phyloP scores from a whole-genome alignment of 1,140 invertebrate species.

The Scylla paramamosain region DNA sequence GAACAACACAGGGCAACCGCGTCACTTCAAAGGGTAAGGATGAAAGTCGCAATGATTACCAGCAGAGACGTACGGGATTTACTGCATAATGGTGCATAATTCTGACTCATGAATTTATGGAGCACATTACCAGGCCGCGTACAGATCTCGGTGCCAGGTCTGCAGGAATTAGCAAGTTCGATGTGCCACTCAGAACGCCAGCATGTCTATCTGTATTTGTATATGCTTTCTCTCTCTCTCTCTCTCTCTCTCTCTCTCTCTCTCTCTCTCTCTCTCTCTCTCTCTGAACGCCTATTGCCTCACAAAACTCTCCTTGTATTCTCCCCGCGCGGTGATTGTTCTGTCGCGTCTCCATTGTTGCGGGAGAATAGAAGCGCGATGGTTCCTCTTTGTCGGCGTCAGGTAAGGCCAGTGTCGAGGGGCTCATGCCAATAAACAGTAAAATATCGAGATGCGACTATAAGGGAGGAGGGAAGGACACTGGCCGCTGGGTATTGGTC shows the following conservation, averaged over 20 bases:
- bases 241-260: background rate
- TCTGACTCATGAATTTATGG: too few relatives aligned
- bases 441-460: background rate
- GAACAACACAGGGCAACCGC: too few relatives aligned
- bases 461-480: background rate
- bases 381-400: conserved; percentile 7
- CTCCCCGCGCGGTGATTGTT: background rate
- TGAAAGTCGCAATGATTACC: too few relatives aligned
- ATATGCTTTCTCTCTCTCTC: background rate
- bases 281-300: background rate
- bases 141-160: too few relatives aligned
- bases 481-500: background rate
- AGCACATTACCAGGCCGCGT: too few relatives aligned
- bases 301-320: background rate
- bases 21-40: too few relatives aligned
- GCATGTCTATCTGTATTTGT: too few relatives aligned
- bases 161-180: too few relatives aligned
- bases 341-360: background rate
- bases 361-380: background rate
- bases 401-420: background rate
- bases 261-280: background rate
- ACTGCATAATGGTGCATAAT: too few relatives aligned
- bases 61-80: too few relatives aligned
- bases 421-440: background rate
- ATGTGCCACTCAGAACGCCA: too few relatives aligned